A percentile compares a stretch with the other conserved stretches of the same genome.
Evolutionary conservation across 2,113 vertebrate genomes (phyloP).

Genomic region (Poeciliopsis turrubarensis): DNA sequence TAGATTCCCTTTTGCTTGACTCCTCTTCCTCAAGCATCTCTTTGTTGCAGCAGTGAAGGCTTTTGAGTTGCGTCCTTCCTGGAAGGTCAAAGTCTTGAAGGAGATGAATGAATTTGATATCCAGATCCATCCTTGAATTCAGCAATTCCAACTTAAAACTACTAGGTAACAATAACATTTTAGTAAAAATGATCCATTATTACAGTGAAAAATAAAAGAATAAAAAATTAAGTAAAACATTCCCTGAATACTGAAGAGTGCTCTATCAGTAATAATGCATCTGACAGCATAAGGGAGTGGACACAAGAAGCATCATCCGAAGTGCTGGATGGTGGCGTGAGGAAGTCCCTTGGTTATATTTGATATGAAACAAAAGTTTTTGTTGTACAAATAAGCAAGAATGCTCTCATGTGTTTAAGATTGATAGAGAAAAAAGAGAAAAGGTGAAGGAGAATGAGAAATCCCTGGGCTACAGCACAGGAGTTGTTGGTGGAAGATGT

Average conservation of each 20-base stretch:
- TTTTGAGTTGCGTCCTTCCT: slow-evolving; percentile 36
- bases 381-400: slow-evolving; percentile 56
- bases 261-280: slow-evolving; percentile 45
- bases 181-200: slow-evolving; percentile 47
- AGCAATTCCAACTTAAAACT: slow-evolving; percentile 21
- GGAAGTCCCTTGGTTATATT: slow-evolving; percentile 62
- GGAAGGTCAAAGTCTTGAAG: slow-evolving; percentile 44
- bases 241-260: slow-evolving; percentile 74
- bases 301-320: slow-evolving; percentile 52
- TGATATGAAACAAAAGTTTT: slow-evolving; percentile 63
- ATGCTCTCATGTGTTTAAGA: slow-evolving; percentile 51
- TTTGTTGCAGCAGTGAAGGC: slow-evolving; percentile 47
- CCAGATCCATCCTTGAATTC: slow-evolving; percentile 2
- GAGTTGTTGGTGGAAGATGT: slow-evolving; percentile 39
- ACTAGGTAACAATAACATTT: slow-evolving; percentile 20
- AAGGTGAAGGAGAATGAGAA: slow-evolving; percentile 55
- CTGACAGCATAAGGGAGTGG: slow-evolving; percentile 53
- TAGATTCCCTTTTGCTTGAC: slow-evolving; percentile 65
- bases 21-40: slow-evolving; percentile 48
- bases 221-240: slow-evolving; percentile 14
- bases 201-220: slow-evolving; percentile 67
- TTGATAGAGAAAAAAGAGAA: slow-evolving; percentile 39
- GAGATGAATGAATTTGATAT: slow-evolving; percentile 27
- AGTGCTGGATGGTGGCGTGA: slow-evolving; percentile 47
- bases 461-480: slow-evolving; percentile 79